Evolutionary conservation across 2,113 vertebrate genomes (phyloP).

Genomic region (Riparia riparia): DNA sequence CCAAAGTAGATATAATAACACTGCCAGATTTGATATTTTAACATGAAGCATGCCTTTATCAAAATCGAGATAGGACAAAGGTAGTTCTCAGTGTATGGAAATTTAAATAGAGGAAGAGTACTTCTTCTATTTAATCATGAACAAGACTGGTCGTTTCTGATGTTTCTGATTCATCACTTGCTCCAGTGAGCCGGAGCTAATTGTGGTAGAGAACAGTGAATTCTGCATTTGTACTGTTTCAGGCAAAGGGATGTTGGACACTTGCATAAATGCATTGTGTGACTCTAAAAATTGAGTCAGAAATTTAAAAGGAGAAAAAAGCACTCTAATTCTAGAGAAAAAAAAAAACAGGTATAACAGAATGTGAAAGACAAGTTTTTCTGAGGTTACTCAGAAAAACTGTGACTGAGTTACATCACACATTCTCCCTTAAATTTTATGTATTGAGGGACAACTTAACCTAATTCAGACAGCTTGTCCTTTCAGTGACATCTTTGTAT

Average conservation of each 20-base stretch:
- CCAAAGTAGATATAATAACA: neutral
- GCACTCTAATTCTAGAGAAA: neutral
- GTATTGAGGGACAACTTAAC: neutral
- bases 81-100: neutral
- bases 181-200: neutral
- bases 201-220: neutral
- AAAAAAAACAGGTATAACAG: neutral
- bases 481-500: neutral
- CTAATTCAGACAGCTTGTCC: neutral
- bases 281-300: neutral
- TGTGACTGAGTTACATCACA: neutral
- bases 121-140: neutral
- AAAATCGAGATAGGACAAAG: neutral
- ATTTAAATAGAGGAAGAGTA: neutral
- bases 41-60: neutral
- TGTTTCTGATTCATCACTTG: neutral
- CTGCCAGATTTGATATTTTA: neutral
- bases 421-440: neutral
- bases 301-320: neutral
- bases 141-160: neutral
- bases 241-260: neutral
- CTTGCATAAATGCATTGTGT: neutral
- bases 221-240: neutral
- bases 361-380: neutral
- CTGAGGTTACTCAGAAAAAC: neutral